Conservation (phyloP, 2,797 vertebrate genomes). For the Heterohyrax brucei region DNA sequence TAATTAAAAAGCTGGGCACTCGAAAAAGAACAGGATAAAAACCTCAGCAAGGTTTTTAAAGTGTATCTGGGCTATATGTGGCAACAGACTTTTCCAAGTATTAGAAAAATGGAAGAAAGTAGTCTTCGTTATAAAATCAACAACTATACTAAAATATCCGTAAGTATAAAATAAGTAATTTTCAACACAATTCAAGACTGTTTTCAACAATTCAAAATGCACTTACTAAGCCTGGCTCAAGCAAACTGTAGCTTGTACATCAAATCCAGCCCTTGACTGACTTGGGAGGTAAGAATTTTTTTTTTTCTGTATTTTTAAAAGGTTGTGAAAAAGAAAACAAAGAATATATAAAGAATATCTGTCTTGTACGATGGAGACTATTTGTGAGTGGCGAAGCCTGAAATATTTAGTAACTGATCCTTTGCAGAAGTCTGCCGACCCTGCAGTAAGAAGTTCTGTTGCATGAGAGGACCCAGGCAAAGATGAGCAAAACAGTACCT, state of each 20-base stretch:
- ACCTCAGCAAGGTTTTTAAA: background rate
- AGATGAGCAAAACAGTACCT: background rate
- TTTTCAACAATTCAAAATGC: background rate
- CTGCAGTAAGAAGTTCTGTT: background rate
- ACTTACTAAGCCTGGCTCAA: background rate
- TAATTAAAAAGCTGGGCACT: too few relatives aligned
- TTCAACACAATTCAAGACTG: background rate
- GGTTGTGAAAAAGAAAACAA: background rate
- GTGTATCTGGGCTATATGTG: background rate
- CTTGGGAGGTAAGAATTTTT: background rate
- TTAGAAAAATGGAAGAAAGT: slow-evolving; percentile 5
- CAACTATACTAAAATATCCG: background rate
- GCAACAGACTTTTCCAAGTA: background rate
- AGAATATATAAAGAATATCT: background rate
- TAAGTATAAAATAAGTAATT: background rate
- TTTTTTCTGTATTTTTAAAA: slow-evolving; percentile 4
- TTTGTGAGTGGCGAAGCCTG: background rate
- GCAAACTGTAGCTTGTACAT: background rate
- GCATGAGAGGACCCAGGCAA: background rate
- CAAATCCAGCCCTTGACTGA: background rate
- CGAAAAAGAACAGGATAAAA: background rate
- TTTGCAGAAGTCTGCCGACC: background rate
- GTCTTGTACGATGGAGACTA: background rate
- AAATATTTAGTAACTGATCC: background rate
- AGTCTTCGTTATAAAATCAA: background rate